These are phyloP conservation scores for Thripadectes ignobilis DNA, from an alignment of 2,797 vertebrate species.

Conservation along the genomic window DNA sequence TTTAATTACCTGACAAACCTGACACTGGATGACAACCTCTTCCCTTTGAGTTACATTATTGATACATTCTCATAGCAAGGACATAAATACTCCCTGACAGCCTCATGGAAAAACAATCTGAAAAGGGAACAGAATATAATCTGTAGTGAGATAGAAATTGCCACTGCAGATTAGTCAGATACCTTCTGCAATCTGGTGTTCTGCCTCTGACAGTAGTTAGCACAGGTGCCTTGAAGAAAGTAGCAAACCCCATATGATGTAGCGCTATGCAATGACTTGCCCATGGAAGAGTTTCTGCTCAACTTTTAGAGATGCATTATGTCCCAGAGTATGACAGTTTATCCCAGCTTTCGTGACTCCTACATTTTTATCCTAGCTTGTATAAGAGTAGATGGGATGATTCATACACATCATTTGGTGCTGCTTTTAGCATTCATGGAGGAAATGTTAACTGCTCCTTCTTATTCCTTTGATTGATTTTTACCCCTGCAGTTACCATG, in stretches of 20 bases:
- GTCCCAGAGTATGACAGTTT: neutral
- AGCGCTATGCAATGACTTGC: neutral
- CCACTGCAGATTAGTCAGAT: neutral
- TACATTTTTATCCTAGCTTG: constrained; percentile 20
- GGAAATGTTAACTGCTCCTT: constrained; percentile 3
- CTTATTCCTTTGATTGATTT: neutral
- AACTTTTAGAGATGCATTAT: neutral
- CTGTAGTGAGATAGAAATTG: neutral
- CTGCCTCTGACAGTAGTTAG: neutral
- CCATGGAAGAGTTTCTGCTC: neutral
- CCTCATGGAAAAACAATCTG: neutral
- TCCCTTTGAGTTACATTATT: neutral
- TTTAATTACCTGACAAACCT: neutral
- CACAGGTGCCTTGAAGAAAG: neutral
- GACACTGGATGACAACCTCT: neutral
- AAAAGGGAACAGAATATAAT: neutral
- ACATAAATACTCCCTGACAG: neutral
- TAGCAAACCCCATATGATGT: neutral
- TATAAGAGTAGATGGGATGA: constrained; percentile 1
- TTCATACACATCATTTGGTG: constrained; percentile 32
- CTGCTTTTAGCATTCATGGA: constrained; percentile 29
- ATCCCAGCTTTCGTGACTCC: neutral
- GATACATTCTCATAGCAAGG: neutral
- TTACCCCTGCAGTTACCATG: neutral
- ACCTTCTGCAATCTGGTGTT: neutral